These are phyloP conservation scores for Isurus oxyrinchus DNA, from an alignment of 2,113 vertebrate genomes.

Conservation along the genomic window DNA sequence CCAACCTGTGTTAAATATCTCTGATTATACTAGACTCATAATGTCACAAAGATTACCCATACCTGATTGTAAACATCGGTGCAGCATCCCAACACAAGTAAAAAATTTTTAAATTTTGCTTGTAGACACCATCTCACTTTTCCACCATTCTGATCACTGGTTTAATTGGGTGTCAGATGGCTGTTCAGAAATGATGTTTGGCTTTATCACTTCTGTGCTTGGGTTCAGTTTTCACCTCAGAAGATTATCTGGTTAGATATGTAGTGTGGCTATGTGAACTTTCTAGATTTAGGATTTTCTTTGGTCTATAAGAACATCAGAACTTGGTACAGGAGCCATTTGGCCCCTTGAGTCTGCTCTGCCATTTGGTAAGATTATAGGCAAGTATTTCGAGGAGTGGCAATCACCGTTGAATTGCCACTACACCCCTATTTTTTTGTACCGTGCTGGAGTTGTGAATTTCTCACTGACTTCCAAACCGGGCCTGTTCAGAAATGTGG, in stretches of 20 bases:
- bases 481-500: too few species aligned
- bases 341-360: too few species aligned
- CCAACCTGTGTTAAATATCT: neutral
- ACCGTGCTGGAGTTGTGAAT: too few species aligned
- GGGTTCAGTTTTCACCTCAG: neutral
- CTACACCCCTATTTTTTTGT: too few species aligned
- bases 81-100: neutral
- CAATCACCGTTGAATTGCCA: too few species aligned
- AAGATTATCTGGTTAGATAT: neutral
- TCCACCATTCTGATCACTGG: neutral
- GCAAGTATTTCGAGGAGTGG: too few species aligned
- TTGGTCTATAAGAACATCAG: too few species aligned
- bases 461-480: too few species aligned
- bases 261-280: neutral
- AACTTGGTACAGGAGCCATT: too few species aligned
- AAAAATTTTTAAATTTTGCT: neutral
- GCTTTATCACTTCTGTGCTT: neutral
- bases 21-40: neutral
- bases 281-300: neutral
- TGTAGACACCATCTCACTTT: neutral
- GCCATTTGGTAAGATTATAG: too few species aligned
- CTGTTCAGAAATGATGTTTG: neutral
- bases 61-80: neutral
- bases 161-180: too few species aligned
- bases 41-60: neutral